Evolutionary conservation across 2,888 invertebrate species (phyloP).

Genomic region (Clitarchus hookeri): DNA sequence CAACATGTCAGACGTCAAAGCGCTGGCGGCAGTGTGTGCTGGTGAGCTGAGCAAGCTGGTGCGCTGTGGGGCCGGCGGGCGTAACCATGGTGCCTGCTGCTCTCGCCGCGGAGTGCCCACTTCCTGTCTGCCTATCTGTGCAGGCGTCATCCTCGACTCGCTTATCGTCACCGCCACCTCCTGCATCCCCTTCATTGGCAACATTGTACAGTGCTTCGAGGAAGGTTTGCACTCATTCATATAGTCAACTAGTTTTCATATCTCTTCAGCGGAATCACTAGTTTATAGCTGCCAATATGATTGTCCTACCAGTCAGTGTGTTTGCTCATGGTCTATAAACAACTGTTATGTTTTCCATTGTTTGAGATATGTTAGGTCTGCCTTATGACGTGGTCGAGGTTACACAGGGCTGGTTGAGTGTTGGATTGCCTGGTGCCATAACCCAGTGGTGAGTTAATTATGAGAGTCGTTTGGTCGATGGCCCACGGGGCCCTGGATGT

Average conservation of each 20-base stretch:
- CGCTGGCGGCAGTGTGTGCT: conserved; percentile 73
- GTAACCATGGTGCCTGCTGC: conserved; percentile 78
- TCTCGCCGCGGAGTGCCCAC: conserved; percentile 71
- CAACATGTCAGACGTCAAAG: conserved; percentile 77
- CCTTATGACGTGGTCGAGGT: no score
- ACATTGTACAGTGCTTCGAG: conserved; percentile 83
- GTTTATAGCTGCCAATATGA: no score
- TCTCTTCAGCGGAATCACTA: neutral
- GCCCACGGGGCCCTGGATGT: no score
- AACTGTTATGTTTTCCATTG: no score
- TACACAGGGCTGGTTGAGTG: no score
- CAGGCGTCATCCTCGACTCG: conserved; percentile 67
- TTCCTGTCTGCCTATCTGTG: conserved; percentile 72
- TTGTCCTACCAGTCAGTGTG: no score
- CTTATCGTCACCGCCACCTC: conserved; percentile 64
- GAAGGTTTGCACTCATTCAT: conserved; percentile 63
- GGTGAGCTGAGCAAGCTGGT: conserved; percentile 75
- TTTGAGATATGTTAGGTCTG: no score
- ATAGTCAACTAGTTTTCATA: neutral
- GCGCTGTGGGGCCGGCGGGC: conserved; percentile 66
- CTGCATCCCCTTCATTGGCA: conserved; percentile 80
- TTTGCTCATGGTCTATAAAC: no score
- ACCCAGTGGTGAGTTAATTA: no score
- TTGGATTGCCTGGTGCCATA: no score
- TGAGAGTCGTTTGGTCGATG: no score